Conservation (phyloP, 2,797 vertebrate genomes). For the Liparis tanakae region DNA sequence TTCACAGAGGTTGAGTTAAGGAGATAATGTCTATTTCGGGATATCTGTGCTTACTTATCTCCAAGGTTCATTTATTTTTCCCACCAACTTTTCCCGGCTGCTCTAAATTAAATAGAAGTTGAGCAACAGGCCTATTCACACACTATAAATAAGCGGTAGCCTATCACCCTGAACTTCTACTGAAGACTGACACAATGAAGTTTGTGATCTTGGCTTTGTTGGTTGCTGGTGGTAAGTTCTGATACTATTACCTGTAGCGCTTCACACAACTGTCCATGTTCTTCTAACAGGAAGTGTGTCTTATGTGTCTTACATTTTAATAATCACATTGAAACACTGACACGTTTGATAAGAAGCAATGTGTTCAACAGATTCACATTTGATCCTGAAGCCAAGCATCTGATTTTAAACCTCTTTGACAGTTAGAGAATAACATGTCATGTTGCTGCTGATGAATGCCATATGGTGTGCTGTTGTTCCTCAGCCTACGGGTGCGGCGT, state of each 20-base stretch:
- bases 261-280: not conserved
- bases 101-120: slow-evolving; percentile 14
- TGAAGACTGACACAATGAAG: slow-evolving; percentile 76
- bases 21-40: slow-evolving; percentile 71
- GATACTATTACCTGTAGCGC: not conserved
- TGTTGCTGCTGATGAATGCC: not conserved
- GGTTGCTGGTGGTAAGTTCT: slow-evolving; percentile 80
- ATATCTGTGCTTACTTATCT: slow-evolving; percentile 65
- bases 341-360: not conserved
- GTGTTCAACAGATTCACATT: not conserved
- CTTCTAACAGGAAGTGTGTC: not conserved
- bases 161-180: not conserved
- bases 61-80: slow-evolving; percentile 62
- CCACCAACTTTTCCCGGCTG: slow-evolving; percentile 22
- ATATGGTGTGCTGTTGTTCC: slow-evolving; percentile 37
- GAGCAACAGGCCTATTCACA: slow-evolving; percentile 16
- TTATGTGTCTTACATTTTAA: no score
- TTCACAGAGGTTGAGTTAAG: slow-evolving; percentile 71
- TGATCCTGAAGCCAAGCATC: not conserved
- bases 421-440: not conserved
- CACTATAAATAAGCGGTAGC: slow-evolving; percentile 74
- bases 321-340: no score
- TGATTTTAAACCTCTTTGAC: not conserved
- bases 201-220: slow-evolving; percentile 83
- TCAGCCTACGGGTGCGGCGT: slow-evolving; percentile 89